Conservation (phyloP, 2,797 vertebrate genomes). For the Urosaurus nigricauda region DNA sequence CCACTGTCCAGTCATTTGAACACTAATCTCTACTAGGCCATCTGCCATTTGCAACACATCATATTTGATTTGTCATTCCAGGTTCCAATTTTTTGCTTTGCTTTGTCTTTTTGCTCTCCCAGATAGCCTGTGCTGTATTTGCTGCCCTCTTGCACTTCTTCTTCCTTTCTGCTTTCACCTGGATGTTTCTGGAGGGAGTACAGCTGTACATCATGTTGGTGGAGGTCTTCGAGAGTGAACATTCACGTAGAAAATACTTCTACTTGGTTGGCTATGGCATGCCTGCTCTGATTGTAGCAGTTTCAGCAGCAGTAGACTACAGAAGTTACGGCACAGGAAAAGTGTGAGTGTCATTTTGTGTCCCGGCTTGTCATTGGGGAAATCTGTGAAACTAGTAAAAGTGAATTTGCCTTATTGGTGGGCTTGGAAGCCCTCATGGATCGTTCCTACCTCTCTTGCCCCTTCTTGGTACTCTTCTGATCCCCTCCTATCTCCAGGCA, state of each 20-base stretch:
- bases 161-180: constrained; percentile 98
- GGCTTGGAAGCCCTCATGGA: too few species aligned
- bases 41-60: not conserved
- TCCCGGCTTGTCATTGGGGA: not conserved
- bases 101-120: constrained; percentile 36
- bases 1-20: not conserved
- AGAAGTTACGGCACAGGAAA: constrained; percentile 95
- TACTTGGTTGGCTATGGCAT: constrained; percentile 96
- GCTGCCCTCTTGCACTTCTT: constrained; percentile 98
- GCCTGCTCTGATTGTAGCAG: constrained; percentile 92
- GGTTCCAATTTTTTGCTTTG: constrained; percentile 9
- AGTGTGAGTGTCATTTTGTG: constrained; percentile 87
- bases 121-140: constrained; percentile 96
- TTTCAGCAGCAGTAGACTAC: constrained; percentile 95
- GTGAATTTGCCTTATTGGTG: not conserved
- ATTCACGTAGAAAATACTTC: constrained; percentile 93
- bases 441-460: too few species aligned
- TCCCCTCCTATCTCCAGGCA: too few species aligned
- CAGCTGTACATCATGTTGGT: constrained; percentile 99
- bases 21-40: not conserved
- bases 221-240: constrained; percentile 97
- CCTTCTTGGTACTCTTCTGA: too few species aligned
- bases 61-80: not conserved
- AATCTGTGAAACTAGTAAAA: not conserved
- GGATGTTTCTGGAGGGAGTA: constrained; percentile 99